Percentiles rank a stretch among this genome's conserved stretches.
Conservation (phyloP, 92 coral and sea anemone species). For the Hydrozoanthus gracilis region DNA sequence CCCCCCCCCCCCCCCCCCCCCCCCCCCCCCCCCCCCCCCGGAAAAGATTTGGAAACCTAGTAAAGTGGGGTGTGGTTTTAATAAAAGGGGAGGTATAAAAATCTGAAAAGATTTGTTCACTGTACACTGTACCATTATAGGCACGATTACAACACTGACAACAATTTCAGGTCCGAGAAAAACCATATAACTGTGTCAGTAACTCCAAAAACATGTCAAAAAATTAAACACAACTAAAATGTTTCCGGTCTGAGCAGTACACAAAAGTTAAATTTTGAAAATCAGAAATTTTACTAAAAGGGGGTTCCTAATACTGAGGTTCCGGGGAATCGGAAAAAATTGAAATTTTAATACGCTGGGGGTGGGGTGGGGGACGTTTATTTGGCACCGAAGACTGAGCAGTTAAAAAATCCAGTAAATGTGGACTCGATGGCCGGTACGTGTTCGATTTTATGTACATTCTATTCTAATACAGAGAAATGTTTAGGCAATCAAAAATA, state of each 20-base stretch:
- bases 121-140: no score
- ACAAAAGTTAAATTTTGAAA: background rate
- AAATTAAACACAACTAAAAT: background rate
- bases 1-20: no score
- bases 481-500: slow-evolving; percentile 31
- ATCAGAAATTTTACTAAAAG: background rate
- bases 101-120: background rate
- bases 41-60: background rate
- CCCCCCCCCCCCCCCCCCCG: no score
- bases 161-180: background rate
- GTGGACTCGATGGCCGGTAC: slow-evolving; percentile 38
- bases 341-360: background rate
- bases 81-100: background rate
- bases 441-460: slow-evolving; percentile 42
- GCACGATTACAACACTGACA: background rate
- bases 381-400: background rate
- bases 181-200: background rate
- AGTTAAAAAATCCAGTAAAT: slow-evolving; percentile 25
- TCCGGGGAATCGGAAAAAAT: slow-evolving; percentile 5
- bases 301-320: background rate
- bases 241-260: background rate
- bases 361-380: background rate
- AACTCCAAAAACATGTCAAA: background rate
- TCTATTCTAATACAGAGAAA: slow-evolving; percentile 30
- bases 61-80: background rate